Evolutionary conservation across 2,888 invertebrate species (phyloP), one percentile per base, ranked within the genome.

Genomic region (Calameuta filiformis): DNA sequence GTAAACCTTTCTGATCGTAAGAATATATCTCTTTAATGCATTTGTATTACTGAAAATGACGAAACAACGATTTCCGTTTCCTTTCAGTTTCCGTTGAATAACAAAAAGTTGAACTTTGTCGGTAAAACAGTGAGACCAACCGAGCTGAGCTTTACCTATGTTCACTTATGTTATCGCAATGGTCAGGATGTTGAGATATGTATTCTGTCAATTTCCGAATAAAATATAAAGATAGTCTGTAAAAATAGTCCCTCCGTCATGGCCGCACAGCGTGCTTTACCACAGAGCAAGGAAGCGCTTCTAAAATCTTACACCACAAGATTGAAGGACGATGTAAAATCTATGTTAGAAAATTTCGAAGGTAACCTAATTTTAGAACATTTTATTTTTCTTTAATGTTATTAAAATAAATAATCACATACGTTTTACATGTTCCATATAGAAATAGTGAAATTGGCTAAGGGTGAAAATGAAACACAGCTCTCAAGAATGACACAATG

Each of bases 281-380:
- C 98, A 0, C 98, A 98, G 92, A 97, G 97, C 83, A 99, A 99
- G 92, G 98, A 99, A 93, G 98, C 98, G 23, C 93, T 98, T 56
- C 92, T 99, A 15, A 98, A 98, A 92, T 98, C 98, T 0, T 99
- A 99, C 91, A 96, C 98, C 81, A 97, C 97, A 31, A 94, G 98
- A 79, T 93, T 99, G 74, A 98, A 98, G 92, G 98, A 99, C 92
- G 99, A 98, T 92, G 97, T 99, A 0, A 98, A 97, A 91, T 98
- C 98, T 85, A 98, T 99, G 97, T 93, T 98, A 77, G 99, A 99
- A 91, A 99, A 99, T 92, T 99, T 98, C 92, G 96, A 97, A 94
- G 98, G 98, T 96, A 93, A 87, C 69, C 23, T 69, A 69, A 73
- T 75, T 79, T 86, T 85, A 85, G 9, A n/a, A n/a, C 15, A 23